phyloP scores from a whole-genome alignment of 2,113 vertebrate species.

The Laterallus jamaicensis region DNA sequence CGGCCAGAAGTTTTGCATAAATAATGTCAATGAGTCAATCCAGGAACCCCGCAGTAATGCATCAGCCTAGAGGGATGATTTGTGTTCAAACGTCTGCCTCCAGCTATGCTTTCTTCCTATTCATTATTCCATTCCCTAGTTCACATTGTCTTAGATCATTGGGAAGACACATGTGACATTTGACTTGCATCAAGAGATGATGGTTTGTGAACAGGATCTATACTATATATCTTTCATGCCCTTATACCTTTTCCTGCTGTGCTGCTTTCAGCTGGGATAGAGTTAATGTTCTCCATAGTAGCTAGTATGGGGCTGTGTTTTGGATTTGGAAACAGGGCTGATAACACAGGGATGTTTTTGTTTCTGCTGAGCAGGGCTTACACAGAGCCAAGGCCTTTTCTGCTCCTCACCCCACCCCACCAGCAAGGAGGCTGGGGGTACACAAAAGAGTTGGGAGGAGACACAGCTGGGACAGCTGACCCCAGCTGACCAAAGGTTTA shows the following conservation, averaged over 20 bases:
- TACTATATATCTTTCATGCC: slow-evolving; percentile 1
- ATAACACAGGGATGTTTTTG: too few species aligned
- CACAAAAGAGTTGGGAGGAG: too few species aligned
- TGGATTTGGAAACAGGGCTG: too few species aligned
- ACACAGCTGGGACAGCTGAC: too few species aligned
- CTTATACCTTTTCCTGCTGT: neutral
- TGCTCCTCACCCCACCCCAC: too few species aligned
- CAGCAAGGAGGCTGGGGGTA: too few species aligned
- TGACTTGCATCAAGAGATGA: neutral
- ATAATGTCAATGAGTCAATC: slow-evolving; percentile 23
- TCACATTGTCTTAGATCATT: slow-evolving; percentile 23
- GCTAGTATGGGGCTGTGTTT: too few species aligned
- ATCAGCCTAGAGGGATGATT: slow-evolving; percentile 41
- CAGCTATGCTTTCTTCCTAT: neutral
- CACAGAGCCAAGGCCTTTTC: too few species aligned
- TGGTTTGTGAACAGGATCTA: neutral
- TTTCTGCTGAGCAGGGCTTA: too few species aligned
- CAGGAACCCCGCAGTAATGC: neutral
- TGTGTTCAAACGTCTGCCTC: slow-evolving; percentile 41
- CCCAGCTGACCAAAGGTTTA: too few species aligned
- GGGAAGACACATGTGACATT: slow-evolving; percentile 52
- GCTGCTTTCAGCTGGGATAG: too few species aligned
- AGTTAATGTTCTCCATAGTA: too few species aligned
- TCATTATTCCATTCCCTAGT: slow-evolving; percentile 13
- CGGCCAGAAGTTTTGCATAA: slow-evolving; percentile 53